phyloP scores from a whole-genome alignment of 2,113 vertebrate species.

The Tragelaphus scriptus region DNA sequence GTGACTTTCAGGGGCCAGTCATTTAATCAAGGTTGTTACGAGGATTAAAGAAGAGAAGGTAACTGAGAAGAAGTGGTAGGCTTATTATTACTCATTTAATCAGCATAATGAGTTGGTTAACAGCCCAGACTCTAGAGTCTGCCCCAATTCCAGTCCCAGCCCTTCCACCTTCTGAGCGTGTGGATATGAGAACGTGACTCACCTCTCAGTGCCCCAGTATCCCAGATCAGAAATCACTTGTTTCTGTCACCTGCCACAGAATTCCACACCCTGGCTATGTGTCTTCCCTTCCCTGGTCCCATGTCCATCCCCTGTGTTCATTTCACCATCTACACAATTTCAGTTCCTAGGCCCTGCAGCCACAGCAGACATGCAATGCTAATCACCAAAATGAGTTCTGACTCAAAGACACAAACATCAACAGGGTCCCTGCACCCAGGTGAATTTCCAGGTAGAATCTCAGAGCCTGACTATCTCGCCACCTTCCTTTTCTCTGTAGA shows the following conservation, averaged over 20 bases:
- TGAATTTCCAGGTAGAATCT: not conserved
- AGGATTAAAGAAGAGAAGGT: not conserved
- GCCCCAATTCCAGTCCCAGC: not conserved
- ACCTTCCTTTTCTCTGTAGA: not conserved
- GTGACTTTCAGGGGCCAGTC: not conserved
- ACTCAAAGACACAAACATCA: not conserved
- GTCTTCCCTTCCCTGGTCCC: not conserved
- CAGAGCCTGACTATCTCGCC: not conserved
- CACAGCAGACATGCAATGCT: not conserved
- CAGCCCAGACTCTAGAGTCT: not conserved
- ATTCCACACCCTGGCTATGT: fast-evolving
- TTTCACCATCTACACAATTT: not conserved
- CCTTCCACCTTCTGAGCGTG: not conserved
- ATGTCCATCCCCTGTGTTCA: not conserved
- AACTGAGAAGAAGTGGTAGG: not conserved
- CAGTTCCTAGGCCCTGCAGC: not conserved
- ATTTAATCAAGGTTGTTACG: not conserved
- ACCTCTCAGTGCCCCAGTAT: not conserved
- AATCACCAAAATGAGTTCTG: not conserved
- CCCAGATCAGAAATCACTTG: not conserved
- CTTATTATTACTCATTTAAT: not conserved
- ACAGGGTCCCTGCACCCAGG: too few relatives aligned
- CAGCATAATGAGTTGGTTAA: not conserved
- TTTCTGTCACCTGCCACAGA: not conserved
- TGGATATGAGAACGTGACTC: not conserved